phyloP scores from a whole-genome alignment of 2,113 vertebrate genomes.

The Bucco capensis region DNA sequence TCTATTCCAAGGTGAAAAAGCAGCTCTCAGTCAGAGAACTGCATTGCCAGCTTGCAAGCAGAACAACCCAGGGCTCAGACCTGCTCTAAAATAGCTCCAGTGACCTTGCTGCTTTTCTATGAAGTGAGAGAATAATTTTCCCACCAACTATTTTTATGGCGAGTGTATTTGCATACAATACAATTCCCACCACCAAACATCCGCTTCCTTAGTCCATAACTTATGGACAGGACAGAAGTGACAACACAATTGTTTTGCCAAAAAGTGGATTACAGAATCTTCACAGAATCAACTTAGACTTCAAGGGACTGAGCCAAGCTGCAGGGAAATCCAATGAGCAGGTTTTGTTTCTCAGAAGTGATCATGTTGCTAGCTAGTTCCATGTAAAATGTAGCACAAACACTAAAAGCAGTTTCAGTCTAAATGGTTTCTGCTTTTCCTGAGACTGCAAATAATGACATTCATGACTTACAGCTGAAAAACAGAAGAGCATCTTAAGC shows the following conservation, averaged over 20 bases:
- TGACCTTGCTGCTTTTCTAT: conserved; percentile 34
- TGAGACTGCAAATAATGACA: neutral
- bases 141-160: conserved; percentile 46
- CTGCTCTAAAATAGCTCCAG: conserved; percentile 22
- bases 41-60: neutral
- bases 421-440: neutral
- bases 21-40: neutral
- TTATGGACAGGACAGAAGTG: neutral
- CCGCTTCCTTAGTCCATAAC: conserved; percentile 40
- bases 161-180: conserved; percentile 36
- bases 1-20: neutral
- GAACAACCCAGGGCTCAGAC: neutral
- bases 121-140: conserved; percentile 13
- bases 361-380: neutral
- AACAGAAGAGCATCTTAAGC: neutral
- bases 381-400: neutral
- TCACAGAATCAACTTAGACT: neutral
- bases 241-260: neutral
- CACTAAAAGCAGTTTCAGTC: neutral
- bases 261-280: neutral
- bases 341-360: neutral
- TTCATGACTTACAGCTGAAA: neutral
- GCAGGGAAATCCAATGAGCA: neutral
- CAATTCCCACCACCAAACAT: conserved; percentile 39
- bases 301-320: neutral